Evolutionary conservation across 2,888 invertebrate genomes (phyloP), one percentile per base, ranked within the genome.

Genomic region (Brachyptera risi): DNA sequence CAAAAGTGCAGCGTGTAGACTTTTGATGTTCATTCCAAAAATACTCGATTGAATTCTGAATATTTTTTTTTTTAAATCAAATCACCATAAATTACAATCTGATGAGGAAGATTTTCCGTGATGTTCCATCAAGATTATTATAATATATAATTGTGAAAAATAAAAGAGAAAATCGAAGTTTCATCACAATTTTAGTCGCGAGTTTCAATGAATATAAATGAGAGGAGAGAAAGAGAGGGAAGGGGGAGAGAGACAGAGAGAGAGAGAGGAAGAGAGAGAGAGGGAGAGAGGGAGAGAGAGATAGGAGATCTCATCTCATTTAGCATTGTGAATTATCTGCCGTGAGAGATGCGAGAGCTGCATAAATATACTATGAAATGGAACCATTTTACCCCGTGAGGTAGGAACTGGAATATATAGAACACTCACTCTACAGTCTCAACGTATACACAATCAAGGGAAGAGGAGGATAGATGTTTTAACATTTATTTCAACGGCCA

Each of bases 301-400:
- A 15, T 5, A 31, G n/a, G 7, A 21, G 19, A 44, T 17, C 21
- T 44, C 44, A 44, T 44, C 44, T 44, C 44, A 44, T 44, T 44
- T 44, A 44, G 44, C 21, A 17, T 11, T 21, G 44, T 44, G 44
- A 44, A 44, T 44, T 44, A 44, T 44, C 17, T 15, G 21, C 19
- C 44, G 44, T 44, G 44, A 21, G 44, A 44, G 44, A 17, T 44
- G 11, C 31, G 19, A 21, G 44, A 21, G 44, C 44, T 44, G 44
- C 44, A 44, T 44, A 44, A 44, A 44, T 44, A 44, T 44, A 21
- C 44, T n/a, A 44, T 44, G 44, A 17, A 44, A 44, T 44, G 44
- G 21, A 21, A 15, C 44, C 44, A 11, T 21, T 19, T 21, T 11
- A 19, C 17, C 17, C 44, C 17, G n/a, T n/a, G n/a, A n/a, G n/a